phyloP scores from a whole-genome alignment of 2,888 invertebrate genomes.

The Troides helena region DNA sequence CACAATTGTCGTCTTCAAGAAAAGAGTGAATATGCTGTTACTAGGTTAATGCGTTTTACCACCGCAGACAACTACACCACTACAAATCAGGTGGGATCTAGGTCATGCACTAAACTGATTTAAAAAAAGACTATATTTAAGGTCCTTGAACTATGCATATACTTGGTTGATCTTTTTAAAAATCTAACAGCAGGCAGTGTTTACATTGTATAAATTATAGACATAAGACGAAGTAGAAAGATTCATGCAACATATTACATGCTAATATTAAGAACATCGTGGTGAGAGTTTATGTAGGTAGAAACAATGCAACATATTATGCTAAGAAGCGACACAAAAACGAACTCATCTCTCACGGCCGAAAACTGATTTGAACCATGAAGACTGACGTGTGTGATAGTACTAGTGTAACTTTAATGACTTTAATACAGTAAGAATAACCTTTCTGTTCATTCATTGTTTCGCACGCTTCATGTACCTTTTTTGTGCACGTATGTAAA shows the following conservation, averaged over 20 bases:
- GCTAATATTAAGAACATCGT: background rate
- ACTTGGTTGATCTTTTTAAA: no score
- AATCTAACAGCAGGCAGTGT: no score
- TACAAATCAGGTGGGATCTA: no score
- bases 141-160: no score
- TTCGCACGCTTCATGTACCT: slow-evolving; percentile 9
- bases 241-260: background rate
- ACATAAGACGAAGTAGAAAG: background rate
- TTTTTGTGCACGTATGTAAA: background rate
- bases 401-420: slow-evolving; percentile 2
- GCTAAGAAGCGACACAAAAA: slow-evolving; percentile 25
- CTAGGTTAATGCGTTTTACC: no score
- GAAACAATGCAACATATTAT: slow-evolving; percentile 25
- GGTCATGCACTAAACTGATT: no score
- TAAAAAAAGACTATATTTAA: no score
- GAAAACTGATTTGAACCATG: slow-evolving; percentile 30
- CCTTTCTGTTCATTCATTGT: slow-evolving; percentile 7
- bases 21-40: no score
- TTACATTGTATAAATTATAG: no score
- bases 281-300: background rate
- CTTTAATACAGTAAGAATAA: slow-evolving; percentile 15
- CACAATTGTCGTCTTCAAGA: no score
- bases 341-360: slow-evolving; percentile 31
- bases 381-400: slow-evolving; percentile 17
- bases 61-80: no score